A percentile compares a stretch with the other conserved stretches of the same genome.
Evolutionary conservation across 2,113 vertebrate genomes (phyloP).

Genomic region (Odobenus rosmarus): DNA sequence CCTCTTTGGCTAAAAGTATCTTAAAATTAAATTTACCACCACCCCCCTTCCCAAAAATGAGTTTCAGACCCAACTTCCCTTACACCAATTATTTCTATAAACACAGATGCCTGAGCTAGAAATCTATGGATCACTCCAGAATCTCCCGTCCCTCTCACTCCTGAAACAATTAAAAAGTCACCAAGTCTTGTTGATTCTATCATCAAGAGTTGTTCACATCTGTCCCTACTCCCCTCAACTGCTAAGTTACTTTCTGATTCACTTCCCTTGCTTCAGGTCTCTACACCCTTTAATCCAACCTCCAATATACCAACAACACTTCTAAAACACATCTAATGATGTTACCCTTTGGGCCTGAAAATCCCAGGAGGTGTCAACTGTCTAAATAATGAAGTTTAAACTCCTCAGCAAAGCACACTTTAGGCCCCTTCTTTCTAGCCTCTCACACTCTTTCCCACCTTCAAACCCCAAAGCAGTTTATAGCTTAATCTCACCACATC

Average conservation of each 20-base stretch:
- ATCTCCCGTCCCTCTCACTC: neutral
- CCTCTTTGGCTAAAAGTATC: neutral
- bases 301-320: neutral
- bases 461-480: neutral
- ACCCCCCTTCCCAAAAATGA: neutral
- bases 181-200: neutral
- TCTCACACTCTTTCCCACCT: neutral
- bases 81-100: neutral
- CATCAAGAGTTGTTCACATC: neutral
- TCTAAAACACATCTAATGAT: neutral
- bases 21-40: neutral
- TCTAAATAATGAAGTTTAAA: neutral
- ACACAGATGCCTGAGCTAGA: neutral
- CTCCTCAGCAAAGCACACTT: neutral
- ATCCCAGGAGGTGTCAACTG: neutral
- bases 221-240: neutral
- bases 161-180: neutral
- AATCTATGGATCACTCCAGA: neutral
- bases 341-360: neutral
- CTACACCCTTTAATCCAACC: neutral
- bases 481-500: neutral
- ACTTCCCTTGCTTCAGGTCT: neutral
- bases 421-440: neutral
- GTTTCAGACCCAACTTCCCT: neutral
- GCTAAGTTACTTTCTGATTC: neutral